Evolutionary conservation across 2,113 vertebrate species (phyloP), one percentile per base, ranked within the genome.

Genomic region (Noturus placidus): DNA sequence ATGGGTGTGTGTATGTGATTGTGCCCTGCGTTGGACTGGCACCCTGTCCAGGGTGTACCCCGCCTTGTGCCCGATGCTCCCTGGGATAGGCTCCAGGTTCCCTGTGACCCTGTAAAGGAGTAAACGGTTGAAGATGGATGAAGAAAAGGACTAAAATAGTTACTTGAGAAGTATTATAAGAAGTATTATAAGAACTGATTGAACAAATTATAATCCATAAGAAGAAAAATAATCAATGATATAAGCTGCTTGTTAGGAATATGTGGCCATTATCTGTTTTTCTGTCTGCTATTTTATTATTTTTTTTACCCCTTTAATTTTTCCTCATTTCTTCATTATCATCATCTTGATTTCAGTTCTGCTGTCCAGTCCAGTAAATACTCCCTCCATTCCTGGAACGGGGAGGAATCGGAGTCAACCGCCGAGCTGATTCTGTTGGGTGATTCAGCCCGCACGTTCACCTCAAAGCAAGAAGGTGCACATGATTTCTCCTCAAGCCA

Each of bases 381-480:
- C 61, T 95, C 93, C 89, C 87, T 93, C n/a, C 93, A 93, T 4
- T 95, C 95, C 76, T 95, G 93, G 94, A 96, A 95, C 11, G 83
- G 79, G 61, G 96, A 96, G 7, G 96, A 93, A 87, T 94, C 93
- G 3, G 96, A 95, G 86, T 97, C 96, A 63, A 92, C 95, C 0
- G 94, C 93, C 82, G 97, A 99, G 87, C 92, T 97, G 57, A 97
- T 98, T 76, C 95, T 93, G 56, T 95, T 98, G 70, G 97, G 97
- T 86, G 96, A 97, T 56, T 97, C 97, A 0, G 97, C 96, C 27
- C 92, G 95, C 22, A 97, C 96, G 0, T 97, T 97, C 92, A 95
- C 93, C 63, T 92, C 92, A 83, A 96, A 96, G 95, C 93, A 91
- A 88, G 93, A 95, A 92, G 96, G 97, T 97, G 33, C 63, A 70